Evolutionary conservation across 2,113 vertebrate species (phyloP), one percentile per base, ranked within the genome.

Genomic region (Calonectris borealis): DNA sequence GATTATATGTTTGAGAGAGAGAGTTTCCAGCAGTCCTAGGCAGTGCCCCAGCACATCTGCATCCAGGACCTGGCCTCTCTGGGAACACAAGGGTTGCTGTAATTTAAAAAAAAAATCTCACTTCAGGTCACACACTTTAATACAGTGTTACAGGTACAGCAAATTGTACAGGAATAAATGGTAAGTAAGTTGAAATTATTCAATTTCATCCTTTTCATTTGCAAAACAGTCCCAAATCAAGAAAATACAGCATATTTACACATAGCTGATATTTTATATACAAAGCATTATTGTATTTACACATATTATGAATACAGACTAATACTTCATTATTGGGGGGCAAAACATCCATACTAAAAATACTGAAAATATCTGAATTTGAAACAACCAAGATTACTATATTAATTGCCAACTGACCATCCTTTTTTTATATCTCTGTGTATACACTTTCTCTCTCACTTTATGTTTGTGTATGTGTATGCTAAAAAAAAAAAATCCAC

Each of bases 1-100:
- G 15, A 54, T 22, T 16, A 18, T 2, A 14, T 0, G 2, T 2
- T 2, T 15, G 36, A 40, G 58, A 38, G 42, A 27, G 13, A 34
- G 62, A 38, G 27, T 13, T 83, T 52, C 60, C 51, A 82, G 51
- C 18, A 9, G 16, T 48, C 40, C 31, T 9, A 51, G 79, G 21
- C 61, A 40, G 42, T 42, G 25, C 34, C 49, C 48, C 3, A 7
- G 29, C 5, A 12, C 12, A 40, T 6, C 51, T 29, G 3, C 49
- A 25, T 4, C 34, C 55, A 75, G 11, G 18, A 34, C 27, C 36
- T 20, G 31, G 38, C 51, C 42, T 46, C 62, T 58, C 24, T 66
- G 34, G 42, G 13, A 49, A n/a, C 20, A 51, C 16, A 54, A 38
- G 10, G 26, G 14, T 14, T 55, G 13, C 44, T 72, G 12, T 5